phyloP scores from a whole-genome alignment of 2,888 invertebrate genomes.

The Chalcis sispes region DNA sequence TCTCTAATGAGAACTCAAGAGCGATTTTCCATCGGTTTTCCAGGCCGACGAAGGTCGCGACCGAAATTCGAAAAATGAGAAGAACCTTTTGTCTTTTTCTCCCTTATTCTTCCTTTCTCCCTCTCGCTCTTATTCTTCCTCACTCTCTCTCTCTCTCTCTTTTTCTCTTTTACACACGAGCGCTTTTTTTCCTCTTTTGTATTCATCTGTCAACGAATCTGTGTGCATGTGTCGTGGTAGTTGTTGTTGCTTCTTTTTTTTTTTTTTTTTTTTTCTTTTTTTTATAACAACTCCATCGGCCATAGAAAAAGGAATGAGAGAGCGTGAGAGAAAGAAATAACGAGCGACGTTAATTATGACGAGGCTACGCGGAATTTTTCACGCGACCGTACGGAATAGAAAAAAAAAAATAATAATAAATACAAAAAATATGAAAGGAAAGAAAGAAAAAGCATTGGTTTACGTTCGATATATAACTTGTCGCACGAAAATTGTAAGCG shows the following conservation, averaged over 20 bases:
- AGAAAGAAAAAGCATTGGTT: neutral
- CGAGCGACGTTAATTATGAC: slow-evolving; percentile 30
- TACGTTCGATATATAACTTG: too few species aligned
- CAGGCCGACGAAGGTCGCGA: slow-evolving; percentile 66
- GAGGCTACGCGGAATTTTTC: slow-evolving; percentile 13
- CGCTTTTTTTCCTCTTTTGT: slow-evolving; percentile 31
- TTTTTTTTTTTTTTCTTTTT: too few species aligned
- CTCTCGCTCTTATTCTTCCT: slow-evolving; percentile 20
- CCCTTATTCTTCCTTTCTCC: too few species aligned
- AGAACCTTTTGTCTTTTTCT: slow-evolving; percentile 53
- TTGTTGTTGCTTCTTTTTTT: slow-evolving; percentile 32
- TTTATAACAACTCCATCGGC: too few species aligned
- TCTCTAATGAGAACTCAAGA: slow-evolving; percentile 70
- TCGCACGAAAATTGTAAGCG: slow-evolving; percentile 21
- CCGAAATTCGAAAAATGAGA: slow-evolving; percentile 64
- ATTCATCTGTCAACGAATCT: slow-evolving; percentile 29
- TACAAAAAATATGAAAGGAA: neutral
- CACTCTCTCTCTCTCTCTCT: slow-evolving; percentile 10
- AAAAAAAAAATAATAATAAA: too few species aligned
- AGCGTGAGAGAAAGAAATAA: neutral
- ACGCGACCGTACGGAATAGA: too few species aligned
- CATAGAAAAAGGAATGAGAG: too few species aligned
- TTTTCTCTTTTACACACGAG: neutral
- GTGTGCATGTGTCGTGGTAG: neutral
- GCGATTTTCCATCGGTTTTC: slow-evolving; percentile 70